Evolutionary conservation across 2,113 vertebrate species (phyloP), one percentile per base, ranked within the genome.

Genomic region (Canis aureus): DNA sequence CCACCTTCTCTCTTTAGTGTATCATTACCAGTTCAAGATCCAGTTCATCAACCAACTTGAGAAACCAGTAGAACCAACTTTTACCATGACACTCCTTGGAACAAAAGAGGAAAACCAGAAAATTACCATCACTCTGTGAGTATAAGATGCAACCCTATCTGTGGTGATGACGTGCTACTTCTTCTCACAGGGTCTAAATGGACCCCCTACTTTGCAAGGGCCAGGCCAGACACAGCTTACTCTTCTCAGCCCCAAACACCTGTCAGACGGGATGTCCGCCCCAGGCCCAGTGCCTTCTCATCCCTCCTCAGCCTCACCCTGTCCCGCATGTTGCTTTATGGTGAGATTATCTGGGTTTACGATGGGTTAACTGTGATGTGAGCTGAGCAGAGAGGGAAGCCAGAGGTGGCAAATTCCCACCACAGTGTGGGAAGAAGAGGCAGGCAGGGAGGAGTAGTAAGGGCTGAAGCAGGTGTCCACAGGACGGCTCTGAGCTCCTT

Each of bases 21-120:
- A 99, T 96, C 99, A 99, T 96, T 99, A 99, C 95, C 99, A 99
- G 98, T 99, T 99, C 98, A 99, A 99, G 98, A 99, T 99, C 94
- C 99, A 99, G 97, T 99, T 99, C 97, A 98, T 99, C 97, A 99
- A 99, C 91, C 99, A 99, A 98, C 98, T 97, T 11, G 98, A 98
- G 95, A 98, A 95, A 80, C 97, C 92, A 1, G 96, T 98, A 19
- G 98, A 99, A 27, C 99, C 99, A 6, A 97, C 98, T 13, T 99
- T 99, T 69, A 98, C 98, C 57, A 98, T 99, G 97, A 99, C 99
- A 11, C 98, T 99, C 86, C 98, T 98, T 1, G 99, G 99, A 89
- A 99, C 99, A 19, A 99, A 99, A 91, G 98, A 98, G 3, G 99
- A 99, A 66, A 99, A 98, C 79, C 98, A 99, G 95, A 98, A 98